A percentile compares a stretch with the other conserved stretches of the same genome.
Conservation (phyloP, 1,140 invertebrate species). For the Lethocerus indicus region DNA sequence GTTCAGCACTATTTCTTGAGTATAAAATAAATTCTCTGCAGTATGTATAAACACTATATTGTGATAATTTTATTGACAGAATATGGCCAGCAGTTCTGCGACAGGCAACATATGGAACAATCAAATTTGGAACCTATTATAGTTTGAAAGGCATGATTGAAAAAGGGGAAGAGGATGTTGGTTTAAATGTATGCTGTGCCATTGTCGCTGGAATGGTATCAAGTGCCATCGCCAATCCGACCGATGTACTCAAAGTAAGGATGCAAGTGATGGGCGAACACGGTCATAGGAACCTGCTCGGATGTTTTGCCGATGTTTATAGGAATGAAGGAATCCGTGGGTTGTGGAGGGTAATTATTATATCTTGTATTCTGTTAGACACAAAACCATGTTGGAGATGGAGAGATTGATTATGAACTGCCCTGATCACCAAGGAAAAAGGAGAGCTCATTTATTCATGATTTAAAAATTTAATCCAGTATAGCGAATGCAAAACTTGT, state of each 20-base stretch:
- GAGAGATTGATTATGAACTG: no score
- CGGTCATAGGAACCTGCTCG: conserved; percentile 35
- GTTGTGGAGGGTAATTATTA: conserved; percentile 58
- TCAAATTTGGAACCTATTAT: conserved; percentile 94
- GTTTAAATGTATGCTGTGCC: conserved; percentile 71
- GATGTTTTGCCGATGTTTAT: conserved; percentile 65
- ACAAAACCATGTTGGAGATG: no score
- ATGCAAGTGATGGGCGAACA: conserved; percentile 58
- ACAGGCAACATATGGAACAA: conserved; percentile 89
- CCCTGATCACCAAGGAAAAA: no score
- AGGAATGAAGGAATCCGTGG: conserved; percentile 61
- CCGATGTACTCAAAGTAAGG: conserved; percentile 92
- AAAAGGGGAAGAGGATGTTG: conserved; percentile 44
- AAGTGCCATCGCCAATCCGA: conserved; percentile 93
- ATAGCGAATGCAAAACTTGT: no score
- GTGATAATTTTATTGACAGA: conserved; percentile 31
- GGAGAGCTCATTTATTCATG: no score
- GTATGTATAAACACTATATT: background rate
- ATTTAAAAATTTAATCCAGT: no score
- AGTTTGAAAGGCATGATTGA: conserved; percentile 58
- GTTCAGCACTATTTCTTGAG: background rate
- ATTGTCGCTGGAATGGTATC: conserved; percentile 70
- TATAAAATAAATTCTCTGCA: background rate
- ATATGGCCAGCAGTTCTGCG: conserved; percentile 80
- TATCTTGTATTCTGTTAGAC: no score